These are phyloP conservation scores for Ranitomeya variabilis DNA, from an alignment of 2,113 vertebrate species.

Conservation along the genomic window DNA sequence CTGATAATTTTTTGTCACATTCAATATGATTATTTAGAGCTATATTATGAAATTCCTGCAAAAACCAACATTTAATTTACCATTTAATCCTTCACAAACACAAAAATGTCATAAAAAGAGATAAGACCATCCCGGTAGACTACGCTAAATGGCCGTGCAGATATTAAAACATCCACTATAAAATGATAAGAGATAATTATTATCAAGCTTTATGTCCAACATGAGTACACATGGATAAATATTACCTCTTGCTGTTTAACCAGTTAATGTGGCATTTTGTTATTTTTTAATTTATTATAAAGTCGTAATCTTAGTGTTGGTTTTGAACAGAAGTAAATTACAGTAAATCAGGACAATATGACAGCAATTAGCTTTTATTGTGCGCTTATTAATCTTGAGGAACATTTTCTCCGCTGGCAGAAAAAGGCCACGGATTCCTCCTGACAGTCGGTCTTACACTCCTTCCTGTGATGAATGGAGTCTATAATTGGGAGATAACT, in stretches of 20 bases:
- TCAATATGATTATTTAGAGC: background rate
- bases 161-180: conserved; percentile 28
- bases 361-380: conserved; percentile 59
- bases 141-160: background rate
- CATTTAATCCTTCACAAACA: conserved; percentile 11
- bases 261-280: conserved; percentile 27
- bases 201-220: conserved; percentile 22
- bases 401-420: conserved; percentile 53
- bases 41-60: background rate
- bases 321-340: conserved; percentile 53
- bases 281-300: conserved; percentile 51
- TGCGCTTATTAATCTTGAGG: conserved; percentile 56
- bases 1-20: background rate
- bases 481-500: conserved; percentile 57
- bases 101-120: conserved; percentile 6
- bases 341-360: conserved; percentile 53
- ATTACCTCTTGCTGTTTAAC: conserved; percentile 37
- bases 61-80: background rate
- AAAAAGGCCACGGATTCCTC: conserved; percentile 51
- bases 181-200: conserved; percentile 36
- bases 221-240: conserved; percentile 34
- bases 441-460: conserved; percentile 50
- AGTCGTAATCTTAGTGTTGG: conserved; percentile 52
- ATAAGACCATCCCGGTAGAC: conserved; percentile 1
- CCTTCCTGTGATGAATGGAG: conserved; percentile 53